Evolutionary conservation across 2,888 invertebrate genomes (phyloP).

Genomic region (Drosophila incognita): DNA sequence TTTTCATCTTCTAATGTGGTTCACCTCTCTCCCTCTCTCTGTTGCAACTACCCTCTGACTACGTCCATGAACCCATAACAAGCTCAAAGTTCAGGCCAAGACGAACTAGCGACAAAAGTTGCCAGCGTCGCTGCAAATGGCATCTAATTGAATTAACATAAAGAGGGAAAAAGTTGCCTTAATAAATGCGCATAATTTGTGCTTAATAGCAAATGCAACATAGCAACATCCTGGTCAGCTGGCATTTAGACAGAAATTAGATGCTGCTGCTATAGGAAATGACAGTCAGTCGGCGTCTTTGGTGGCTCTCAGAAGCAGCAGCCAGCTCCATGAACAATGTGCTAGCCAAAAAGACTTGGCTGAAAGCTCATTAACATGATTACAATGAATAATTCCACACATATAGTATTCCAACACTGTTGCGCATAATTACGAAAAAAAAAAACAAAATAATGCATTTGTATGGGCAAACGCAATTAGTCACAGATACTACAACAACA

Average conservation of each 20-base stretch:
- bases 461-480: conserved; percentile 76
- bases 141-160: conserved; percentile 76
- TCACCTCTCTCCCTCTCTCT: no score
- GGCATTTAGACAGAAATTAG: conserved; percentile 58
- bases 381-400: conserved; percentile 68
- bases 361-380: conserved; percentile 74
- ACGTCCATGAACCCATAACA: background rate
- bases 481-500: conserved; percentile 59
- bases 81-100: conserved; percentile 4
- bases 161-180: conserved; percentile 55
- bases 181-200: conserved; percentile 66
- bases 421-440: conserved; percentile 75
- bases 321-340: conserved; percentile 29
- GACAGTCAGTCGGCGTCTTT: conserved; percentile 30
- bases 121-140: conserved; percentile 50
- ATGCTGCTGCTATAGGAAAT: conserved; percentile 52
- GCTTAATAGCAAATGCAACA: conserved; percentile 9
- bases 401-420: conserved; percentile 53
- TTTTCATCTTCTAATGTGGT: background rate
- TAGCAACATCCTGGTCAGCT: conserved; percentile 65
- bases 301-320: conserved; percentile 36
- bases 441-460: conserved; percentile 55
- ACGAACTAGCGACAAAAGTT: conserved; percentile 39
- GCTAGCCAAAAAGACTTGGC: conserved; percentile 20
- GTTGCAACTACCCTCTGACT: background rate